These are phyloP conservation scores for Piaya cayana DNA, from an alignment of 2,113 vertebrate genomes.

Conservation along the genomic window DNA sequence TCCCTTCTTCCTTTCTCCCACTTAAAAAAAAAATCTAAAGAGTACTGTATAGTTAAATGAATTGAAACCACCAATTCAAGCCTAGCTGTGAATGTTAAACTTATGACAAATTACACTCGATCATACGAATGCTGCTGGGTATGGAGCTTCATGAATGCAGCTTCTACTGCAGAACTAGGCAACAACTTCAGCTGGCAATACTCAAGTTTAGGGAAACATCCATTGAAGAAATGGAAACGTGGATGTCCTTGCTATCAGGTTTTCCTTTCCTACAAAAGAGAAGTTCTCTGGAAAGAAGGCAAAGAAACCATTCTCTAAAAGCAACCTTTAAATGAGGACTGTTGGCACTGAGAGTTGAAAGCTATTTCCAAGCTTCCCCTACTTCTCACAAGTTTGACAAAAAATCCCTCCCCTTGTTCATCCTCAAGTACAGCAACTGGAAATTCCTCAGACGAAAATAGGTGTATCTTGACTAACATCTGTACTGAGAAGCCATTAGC, in stretches of 20 bases:
- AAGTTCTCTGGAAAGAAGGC: not conserved
- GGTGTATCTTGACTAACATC: not conserved
- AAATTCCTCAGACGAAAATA: not conserved
- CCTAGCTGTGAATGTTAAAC: not conserved
- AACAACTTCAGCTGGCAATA: not conserved
- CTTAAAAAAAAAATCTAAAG: not conserved
- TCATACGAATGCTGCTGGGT: not conserved
- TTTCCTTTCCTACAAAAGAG: not conserved
- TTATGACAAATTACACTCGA: not conserved
- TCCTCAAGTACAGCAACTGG: not conserved
- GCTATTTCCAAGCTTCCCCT: not conserved
- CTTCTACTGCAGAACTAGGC: not conserved
- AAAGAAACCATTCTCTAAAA: not conserved
- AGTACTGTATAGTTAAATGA: not conserved
- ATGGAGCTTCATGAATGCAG: not conserved
- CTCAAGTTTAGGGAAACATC: not conserved
- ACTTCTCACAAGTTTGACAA: not conserved
- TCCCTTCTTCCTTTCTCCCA: not conserved
- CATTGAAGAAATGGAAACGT: not conserved
- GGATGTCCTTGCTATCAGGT: not conserved
- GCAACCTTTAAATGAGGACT: not conserved
- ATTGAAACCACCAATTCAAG: not conserved
- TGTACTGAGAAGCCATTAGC: not conserved
- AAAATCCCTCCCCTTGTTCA: not conserved
- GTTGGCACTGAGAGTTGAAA: not conserved